Evolutionary conservation across 2,797 vertebrate genomes (phyloP).

Genomic region (Decapterus maruadsi): DNA sequence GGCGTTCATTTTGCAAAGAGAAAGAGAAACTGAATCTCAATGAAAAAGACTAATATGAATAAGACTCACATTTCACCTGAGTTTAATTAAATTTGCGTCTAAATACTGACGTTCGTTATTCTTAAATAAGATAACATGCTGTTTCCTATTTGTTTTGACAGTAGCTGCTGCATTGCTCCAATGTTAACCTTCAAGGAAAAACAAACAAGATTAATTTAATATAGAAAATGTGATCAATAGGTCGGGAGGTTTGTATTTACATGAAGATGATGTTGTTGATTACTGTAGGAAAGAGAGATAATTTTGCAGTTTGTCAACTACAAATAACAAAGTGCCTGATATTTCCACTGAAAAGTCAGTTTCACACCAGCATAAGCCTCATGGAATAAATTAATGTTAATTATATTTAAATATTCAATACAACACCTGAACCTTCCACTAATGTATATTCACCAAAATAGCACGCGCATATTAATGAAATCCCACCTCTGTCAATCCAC

Average conservation of each 20-base stretch:
- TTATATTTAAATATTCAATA: slow-evolving; percentile 48
- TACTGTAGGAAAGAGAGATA: not conserved
- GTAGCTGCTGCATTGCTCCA: slow-evolving; percentile 16
- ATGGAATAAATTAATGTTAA: slow-evolving; percentile 44
- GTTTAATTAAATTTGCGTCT: not conserved
- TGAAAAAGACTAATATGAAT: slow-evolving; percentile 2
- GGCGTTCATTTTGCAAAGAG: slow-evolving; percentile 10
- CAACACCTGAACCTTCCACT: slow-evolving; percentile 55
- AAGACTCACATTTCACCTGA: not conserved
- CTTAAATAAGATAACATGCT: slow-evolving; percentile 1
- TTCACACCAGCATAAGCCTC: slow-evolving; percentile 25
- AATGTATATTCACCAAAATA: slow-evolving; percentile 48
- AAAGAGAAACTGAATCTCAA: not conserved
- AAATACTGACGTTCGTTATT: slow-evolving; percentile 20
- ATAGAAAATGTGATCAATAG: not conserved
- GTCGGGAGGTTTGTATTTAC: slow-evolving; percentile 5
- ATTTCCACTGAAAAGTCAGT: slow-evolving; percentile 23
- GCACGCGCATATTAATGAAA: slow-evolving; percentile 39
- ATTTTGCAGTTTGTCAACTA: slow-evolving; percentile 13
- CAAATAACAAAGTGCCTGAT: slow-evolving; percentile 9
- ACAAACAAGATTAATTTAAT: not conserved
- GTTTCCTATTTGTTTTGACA: not conserved
- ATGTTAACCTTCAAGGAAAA: slow-evolving; percentile 28
- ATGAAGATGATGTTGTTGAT: not conserved
- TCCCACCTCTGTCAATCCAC: slow-evolving; percentile 24